These are phyloP conservation scores for Ochlodes sylvanus DNA, from an alignment of 2,888 invertebrate genomes.

Conservation along the genomic window DNA sequence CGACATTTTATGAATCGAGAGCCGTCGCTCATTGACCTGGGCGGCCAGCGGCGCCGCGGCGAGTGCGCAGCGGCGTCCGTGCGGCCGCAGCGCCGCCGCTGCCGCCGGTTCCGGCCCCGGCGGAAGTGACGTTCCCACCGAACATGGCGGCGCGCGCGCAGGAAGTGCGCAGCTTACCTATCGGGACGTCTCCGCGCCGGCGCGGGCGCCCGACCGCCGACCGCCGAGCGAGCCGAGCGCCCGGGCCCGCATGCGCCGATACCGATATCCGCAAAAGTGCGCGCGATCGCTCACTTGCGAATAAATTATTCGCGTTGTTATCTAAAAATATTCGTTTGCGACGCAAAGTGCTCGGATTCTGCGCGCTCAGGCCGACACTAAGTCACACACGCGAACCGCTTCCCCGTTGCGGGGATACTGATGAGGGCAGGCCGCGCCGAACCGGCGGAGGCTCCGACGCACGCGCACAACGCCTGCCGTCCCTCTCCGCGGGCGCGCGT, in stretches of 20 bases:
- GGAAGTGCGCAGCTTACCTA: conserved; percentile 85
- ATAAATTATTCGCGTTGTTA: conserved; percentile 83
- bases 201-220: conserved; percentile 59
- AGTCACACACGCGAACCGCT: conserved; percentile 80
- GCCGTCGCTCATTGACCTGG: conserved; percentile 79
- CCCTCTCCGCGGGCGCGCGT: conserved; percentile 60
- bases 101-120: conserved; percentile 58
- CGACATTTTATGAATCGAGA: conserved; percentile 84
- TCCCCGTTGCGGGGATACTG: conserved; percentile 84
- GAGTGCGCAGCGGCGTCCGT: conserved; percentile 62
- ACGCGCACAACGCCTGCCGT: conserved; percentile 74
- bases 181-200: conserved; percentile 76
- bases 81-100: conserved; percentile 66
- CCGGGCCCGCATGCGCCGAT: conserved; percentile 72
- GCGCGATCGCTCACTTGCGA: conserved; percentile 81
- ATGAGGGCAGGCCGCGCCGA: conserved; percentile 81
- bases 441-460: conserved; percentile 79
- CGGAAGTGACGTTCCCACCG: conserved; percentile 81
- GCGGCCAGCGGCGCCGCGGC: conserved; percentile 56
- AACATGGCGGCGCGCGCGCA: conserved; percentile 84
- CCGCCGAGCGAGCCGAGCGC: conserved; percentile 52
- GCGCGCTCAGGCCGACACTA: conserved; percentile 66
- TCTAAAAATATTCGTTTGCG: conserved; percentile 83
- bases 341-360: conserved; percentile 66
- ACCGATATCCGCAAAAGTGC: conserved; percentile 78